Percentiles rank a stretch among this genome's conserved stretches.
Evolutionary conservation across 2,888 invertebrate genomes (phyloP).

Genomic region (Apodemia duryi): DNA sequence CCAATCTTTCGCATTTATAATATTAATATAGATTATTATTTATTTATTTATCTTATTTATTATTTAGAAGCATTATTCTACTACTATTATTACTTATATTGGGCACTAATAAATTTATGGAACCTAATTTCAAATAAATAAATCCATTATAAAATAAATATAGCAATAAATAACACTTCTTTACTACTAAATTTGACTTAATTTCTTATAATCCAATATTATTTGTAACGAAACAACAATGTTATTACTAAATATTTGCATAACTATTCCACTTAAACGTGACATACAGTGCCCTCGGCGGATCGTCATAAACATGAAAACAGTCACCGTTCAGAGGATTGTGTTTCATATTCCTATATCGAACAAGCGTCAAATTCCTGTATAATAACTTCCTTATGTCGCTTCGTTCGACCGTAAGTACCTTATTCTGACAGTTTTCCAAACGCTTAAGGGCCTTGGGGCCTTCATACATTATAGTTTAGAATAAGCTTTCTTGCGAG

Average conservation of each 20-base stretch:
- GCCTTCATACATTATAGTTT: slow-evolving; percentile 56
- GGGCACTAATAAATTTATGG: no score
- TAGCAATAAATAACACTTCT: no score
- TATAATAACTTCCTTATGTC: slow-evolving; percentile 6
- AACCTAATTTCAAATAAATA: no score
- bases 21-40: no score
- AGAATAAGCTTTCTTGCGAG: slow-evolving; percentile 47
- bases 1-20: no score
- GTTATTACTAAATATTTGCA: slow-evolving; percentile 20
- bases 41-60: no score
- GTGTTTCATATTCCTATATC: neutral
- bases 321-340: slow-evolving; percentile 1
- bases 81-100: no score
- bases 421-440: slow-evolving; percentile 26
- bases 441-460: slow-evolving; percentile 30
- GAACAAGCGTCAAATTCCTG: slow-evolving; percentile 1
- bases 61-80: no score
- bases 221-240: slow-evolving; percentile 20
- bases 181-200: neutral
- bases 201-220: slow-evolving; percentile 12
- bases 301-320: slow-evolving; percentile 15
- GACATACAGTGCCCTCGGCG: slow-evolving; percentile 20
- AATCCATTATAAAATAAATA: no score
- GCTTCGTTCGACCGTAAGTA: slow-evolving; percentile 16
- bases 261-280: slow-evolving; percentile 22